phyloP scores from a whole-genome alignment of 2,888 invertebrate genomes.

The Rhogogaster chlorosoma region DNA sequence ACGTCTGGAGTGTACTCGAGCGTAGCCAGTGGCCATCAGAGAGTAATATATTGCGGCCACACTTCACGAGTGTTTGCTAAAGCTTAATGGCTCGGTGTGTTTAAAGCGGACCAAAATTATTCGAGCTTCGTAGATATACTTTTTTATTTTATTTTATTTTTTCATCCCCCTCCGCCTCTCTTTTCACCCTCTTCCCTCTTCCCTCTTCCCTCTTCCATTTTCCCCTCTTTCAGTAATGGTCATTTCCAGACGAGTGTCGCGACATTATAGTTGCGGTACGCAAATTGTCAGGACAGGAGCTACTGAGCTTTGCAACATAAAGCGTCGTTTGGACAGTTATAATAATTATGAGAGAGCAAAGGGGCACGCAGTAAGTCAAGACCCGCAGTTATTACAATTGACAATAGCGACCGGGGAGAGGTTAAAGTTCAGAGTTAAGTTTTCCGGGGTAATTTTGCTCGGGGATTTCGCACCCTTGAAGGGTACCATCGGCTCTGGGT shows the following conservation, averaged over 20 bases:
- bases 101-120: slow-evolving; percentile 65
- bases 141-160: neutral
- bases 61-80: slow-evolving; percentile 69
- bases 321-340: neutral
- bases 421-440: slow-evolving; percentile 20
- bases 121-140: slow-evolving; percentile 23
- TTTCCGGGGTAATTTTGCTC: slow-evolving; percentile 18
- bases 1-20: slow-evolving; percentile 49
- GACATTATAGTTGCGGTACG: neutral
- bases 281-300: neutral
- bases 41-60: slow-evolving; percentile 69
- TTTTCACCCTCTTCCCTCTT: neutral
- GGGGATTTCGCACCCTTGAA: slow-evolving; percentile 9
- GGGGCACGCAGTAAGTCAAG: neutral
- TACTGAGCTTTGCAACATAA: too few relatives aligned
- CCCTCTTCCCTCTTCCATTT: neutral
- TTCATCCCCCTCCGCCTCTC: neutral
- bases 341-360: neutral
- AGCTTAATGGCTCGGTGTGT: slow-evolving; percentile 69
- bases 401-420: neutral
- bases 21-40: slow-evolving; percentile 64
- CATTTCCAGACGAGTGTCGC: neutral
- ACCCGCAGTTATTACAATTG: slow-evolving; percentile 22
- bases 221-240: neutral
- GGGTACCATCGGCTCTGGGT: neutral